Percentiles rank a stretch among this genome's conserved stretches.
phyloP scores from a whole-genome alignment of 1,140 invertebrate species.

The Aphelinus atriplicis region DNA sequence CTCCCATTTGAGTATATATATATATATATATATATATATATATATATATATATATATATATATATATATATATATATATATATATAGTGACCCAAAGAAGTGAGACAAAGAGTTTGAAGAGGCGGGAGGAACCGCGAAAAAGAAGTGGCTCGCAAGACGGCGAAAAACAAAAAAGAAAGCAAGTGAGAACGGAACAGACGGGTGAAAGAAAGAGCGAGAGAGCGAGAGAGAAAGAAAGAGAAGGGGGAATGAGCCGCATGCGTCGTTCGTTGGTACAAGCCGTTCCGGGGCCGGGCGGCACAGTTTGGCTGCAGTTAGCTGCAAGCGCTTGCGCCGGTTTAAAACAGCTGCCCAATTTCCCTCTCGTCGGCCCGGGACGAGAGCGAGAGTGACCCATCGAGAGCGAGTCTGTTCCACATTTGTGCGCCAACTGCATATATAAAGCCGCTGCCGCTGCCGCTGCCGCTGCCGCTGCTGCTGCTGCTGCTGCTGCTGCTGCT shows the following conservation, averaged over 20 bases:
- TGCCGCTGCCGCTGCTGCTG: constrained; percentile 24
- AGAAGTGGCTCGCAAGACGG: not conserved
- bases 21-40: no score
- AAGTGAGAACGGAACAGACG: constrained; percentile 15
- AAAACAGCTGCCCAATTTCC: constrained; percentile 67
- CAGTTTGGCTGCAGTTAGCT: constrained; percentile 59
- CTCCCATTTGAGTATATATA: no score
- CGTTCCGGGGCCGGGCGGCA: constrained; percentile 46
- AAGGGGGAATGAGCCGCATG: constrained; percentile 35
- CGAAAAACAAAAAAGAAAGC: not conserved
- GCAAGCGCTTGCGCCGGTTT: constrained; percentile 46
- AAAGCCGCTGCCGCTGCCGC: no score
- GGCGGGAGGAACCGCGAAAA: constrained; percentile 1
- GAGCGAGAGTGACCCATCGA: constrained; percentile 65
- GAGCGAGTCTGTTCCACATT: constrained; percentile 63
- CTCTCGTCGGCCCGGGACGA: constrained; percentile 54
- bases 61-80: no score
- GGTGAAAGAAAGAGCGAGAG: no score
- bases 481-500: constrained; percentile 25
- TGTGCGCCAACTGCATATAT: no score
- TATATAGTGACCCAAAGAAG: not conserved
- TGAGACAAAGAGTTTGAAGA: constrained; percentile 13
- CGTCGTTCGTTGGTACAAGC: constrained; percentile 32
- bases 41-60: no score
- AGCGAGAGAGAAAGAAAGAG: constrained; percentile 6